These are phyloP conservation scores for Neoitamus cyanurus DNA, from an alignment of 2,888 invertebrate genomes.

Conservation along the genomic window DNA sequence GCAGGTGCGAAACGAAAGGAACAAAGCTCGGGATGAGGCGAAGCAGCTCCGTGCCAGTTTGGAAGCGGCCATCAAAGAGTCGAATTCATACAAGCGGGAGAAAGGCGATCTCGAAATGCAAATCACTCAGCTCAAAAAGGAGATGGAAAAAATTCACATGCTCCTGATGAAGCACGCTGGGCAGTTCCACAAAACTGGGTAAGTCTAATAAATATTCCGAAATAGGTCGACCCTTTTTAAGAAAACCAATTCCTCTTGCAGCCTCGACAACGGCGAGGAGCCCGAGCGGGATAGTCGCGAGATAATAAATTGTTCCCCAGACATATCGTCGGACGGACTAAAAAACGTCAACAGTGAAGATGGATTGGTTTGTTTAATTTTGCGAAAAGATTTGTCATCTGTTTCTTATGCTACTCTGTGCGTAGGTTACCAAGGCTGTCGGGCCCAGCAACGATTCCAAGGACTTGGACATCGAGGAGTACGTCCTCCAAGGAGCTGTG, in stretches of 20 bases:
- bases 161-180: constrained; percentile 76
- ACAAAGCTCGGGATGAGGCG: constrained; percentile 90
- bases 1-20: constrained; percentile 87
- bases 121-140: constrained; percentile 80
- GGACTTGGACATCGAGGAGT: constrained; percentile 70
- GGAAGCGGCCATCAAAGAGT: constrained; percentile 81
- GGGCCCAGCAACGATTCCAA: constrained; percentile 59
- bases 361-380: constrained; percentile 60
- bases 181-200: constrained; percentile 71
- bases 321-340: constrained; percentile 66
- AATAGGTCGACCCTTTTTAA: not conserved
- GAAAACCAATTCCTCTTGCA: not conserved
- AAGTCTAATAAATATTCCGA: constrained; percentile 7
- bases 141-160: constrained; percentile 82
- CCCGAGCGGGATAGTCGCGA: constrained; percentile 64
- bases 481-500: constrained; percentile 73
- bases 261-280: constrained; percentile 61
- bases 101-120: constrained; percentile 82
- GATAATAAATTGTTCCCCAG: constrained; percentile 64
- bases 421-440: constrained; percentile 58
- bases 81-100: constrained; percentile 78
- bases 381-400: not conserved
- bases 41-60: constrained; percentile 84
- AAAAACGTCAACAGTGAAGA: constrained; percentile 67
- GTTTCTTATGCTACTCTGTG: not conserved